These are phyloP conservation scores for Sialis lutaria DNA, from an alignment of 2,888 invertebrate species.

Conservation along the genomic window DNA sequence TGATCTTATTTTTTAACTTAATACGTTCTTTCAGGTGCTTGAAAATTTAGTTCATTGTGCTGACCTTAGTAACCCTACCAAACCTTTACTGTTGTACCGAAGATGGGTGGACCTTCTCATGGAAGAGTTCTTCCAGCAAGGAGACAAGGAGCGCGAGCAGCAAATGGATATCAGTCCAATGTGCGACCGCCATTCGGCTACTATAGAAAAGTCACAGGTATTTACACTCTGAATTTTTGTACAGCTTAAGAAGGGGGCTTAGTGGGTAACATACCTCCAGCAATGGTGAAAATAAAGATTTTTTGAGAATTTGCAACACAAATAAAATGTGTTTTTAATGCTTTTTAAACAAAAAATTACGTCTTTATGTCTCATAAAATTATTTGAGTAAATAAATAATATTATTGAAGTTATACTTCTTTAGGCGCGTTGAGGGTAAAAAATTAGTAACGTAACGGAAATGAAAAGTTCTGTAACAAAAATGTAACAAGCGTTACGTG, in stretches of 20 bases:
- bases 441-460: too few species aligned
- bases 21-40: slow-evolving; percentile 47
- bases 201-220: slow-evolving; percentile 93
- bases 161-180: slow-evolving; percentile 97
- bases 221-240: slow-evolving; percentile 3
- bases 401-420: too few species aligned
- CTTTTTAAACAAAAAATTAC: neutral
- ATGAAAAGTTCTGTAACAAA: too few species aligned
- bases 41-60: slow-evolving; percentile 99
- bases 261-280: too few species aligned
- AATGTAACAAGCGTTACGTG: too few species aligned
- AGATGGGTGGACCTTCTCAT: slow-evolving; percentile 90
- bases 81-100: slow-evolving; percentile 86
- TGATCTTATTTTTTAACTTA: neutral
- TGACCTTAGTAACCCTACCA: slow-evolving; percentile 92
- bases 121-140: slow-evolving; percentile 99
- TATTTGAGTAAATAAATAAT: too few species aligned
- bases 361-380: too few species aligned
- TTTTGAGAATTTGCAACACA: too few species aligned
- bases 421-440: too few species aligned
- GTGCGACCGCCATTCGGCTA: slow-evolving; percentile 95
- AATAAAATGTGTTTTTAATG: too few species aligned
- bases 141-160: slow-evolving; percentile 86
- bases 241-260: too few species aligned
- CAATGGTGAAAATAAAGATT: too few species aligned